These are phyloP conservation scores for Machimus atricapillus DNA, from an alignment of 2,888 invertebrate genomes.

Conservation along the genomic window DNA sequence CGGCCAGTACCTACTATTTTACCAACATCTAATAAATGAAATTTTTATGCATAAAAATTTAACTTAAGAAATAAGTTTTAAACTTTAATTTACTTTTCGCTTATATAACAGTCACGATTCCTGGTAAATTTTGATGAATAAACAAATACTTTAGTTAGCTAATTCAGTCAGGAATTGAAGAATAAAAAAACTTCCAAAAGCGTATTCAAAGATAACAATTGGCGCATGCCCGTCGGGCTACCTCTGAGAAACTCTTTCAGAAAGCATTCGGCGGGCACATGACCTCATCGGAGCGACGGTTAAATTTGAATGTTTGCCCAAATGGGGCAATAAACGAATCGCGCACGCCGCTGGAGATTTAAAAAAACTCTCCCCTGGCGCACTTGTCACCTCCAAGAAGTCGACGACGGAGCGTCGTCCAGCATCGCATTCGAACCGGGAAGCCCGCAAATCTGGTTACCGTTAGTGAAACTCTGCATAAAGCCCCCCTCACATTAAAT, in stretches of 20 bases:
- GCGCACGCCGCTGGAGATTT: not conserved
- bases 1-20: too few relatives aligned
- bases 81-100: too few relatives aligned
- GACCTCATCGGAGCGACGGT: not conserved
- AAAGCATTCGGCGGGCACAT: not conserved
- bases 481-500: not conserved
- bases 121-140: too few relatives aligned
- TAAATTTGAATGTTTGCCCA: not conserved
- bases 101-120: too few relatives aligned
- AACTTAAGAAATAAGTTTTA: too few relatives aligned
- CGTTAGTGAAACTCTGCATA: not conserved
- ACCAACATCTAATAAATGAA: too few relatives aligned
- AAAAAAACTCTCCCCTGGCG: not conserved
- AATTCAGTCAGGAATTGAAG: too few relatives aligned
- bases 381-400: not conserved
- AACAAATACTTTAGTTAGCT: too few relatives aligned
- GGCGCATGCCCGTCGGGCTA: not conserved
- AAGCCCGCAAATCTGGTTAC: not conserved
- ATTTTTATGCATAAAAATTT: too few relatives aligned
- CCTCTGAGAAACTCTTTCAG: not conserved
- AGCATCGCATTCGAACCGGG: not conserved
- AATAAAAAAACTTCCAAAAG: too few relatives aligned
- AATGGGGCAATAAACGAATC: not conserved
- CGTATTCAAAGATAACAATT: too few relatives aligned
- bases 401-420: not conserved